Evolutionary conservation across 2,797 vertebrate species (phyloP), one percentile per base, ranked within the genome.

Genomic region (Darevskia nairensis): DNA sequence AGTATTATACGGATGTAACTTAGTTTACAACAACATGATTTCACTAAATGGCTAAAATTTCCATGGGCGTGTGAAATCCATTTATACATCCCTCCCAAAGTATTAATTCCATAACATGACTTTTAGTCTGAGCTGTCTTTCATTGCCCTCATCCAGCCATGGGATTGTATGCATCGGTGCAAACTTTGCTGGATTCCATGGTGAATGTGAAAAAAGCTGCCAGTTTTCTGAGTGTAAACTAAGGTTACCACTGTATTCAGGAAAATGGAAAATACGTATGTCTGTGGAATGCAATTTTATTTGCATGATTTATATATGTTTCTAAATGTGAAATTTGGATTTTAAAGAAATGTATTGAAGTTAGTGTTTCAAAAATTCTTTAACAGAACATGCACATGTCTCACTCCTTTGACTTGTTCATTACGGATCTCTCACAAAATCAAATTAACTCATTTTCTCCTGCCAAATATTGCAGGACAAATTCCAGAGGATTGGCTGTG

Each of bases 91-190:
- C 32, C 87, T 91, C 10, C 84, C 17, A 82, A 83, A 0, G 0
- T 17, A 44, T 79, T 89, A 89, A 27, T 86, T 89, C 87, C 25
- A 61, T 29, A 17, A 21, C 4, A 46, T 1, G 0, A 72, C 78
- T 82, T 88, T 88, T 90, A 81, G 27, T 19, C 71, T 86, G 68
- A 93, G 35, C 81, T 87, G 2, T 19, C 89, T 90, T 21, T 21
- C 77, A 44, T 29, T 10, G 6, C 41, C 19, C 86, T 59, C 25
- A 86, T 89, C 41, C 72, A 61, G 90, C 87, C 92, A 86, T 86
- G 46, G 69, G 64, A 78, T 41, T 71, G 17, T 25, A 91, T 81
- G 3, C 19, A 89, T 82, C 2, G 27, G n/a, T 29, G 32, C 41
- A 39, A 61, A 72, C 15, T 35, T 82, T 64, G 21, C 35, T 32